Base-by-base conservation (phyloP, 2,113 vertebrate species). In the Psilopsiagon aurifrons region DNA sequence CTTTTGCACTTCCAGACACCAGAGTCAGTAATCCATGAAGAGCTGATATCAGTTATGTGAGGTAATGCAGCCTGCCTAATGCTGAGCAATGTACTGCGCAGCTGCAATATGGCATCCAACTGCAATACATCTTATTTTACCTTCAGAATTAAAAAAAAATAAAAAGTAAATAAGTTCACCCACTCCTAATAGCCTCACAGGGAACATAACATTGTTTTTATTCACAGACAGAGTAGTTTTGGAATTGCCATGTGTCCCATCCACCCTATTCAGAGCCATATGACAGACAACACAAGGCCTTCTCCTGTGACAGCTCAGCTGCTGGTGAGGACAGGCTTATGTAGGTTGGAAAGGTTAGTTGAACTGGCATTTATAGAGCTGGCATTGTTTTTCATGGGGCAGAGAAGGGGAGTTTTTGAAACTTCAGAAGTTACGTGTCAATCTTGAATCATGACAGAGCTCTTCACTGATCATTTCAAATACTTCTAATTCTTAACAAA, bases 21-120 rank as follows among this genome's bases (percentile, higher is more conserved):
- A 27, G 47, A 79, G 59, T 46, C 63, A 74, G 78, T 83, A 94
- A 80, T 54, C 78, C 82, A 46, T 90, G 92, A 83, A 87, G 41
- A 63, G 46, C 49, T 85, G 55, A 9, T 88, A 94, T 80, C 1
- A 66, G 70, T 88, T 88, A 46, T 39, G n/a, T 28, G 46, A 77
- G 49, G 44, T 81, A 77, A 62, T 63, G 49, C 64, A 83, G 49
- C 79, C 62, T 80, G 51, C 33, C 67, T 83, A 70, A 94, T n/a
- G 31, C n/a, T 76, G 86, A 95, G 55, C 87, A 70, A 55, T 51
- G n/a, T 13, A 76, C 60, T 88, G 55, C 74, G 49, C n/a, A 52
- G 31, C 23, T 88, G 41, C 41, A 63, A 4, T 67, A 22, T 31
- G 27, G n/a, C 71, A 70, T 39, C 63, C 78, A 46, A 17, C 62